phyloP scores from a whole-genome alignment of 2,113 vertebrate genomes.

The Oryctolagus cuniculus region mOryCun1.1 NC_091433.1:101579501-101580000 shows the following conservation, averaged over 20 bases:
- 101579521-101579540: not conserved
- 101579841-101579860: not conserved
- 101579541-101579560: not conserved
- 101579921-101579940: not conserved
- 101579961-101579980: slow-evolving; percentile 39
- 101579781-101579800: slow-evolving; percentile 7
- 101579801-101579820: not conserved
- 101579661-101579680: not conserved
- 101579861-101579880: not conserved
- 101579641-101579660: not conserved
- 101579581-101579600: not conserved
- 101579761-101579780: slow-evolving; percentile 46
- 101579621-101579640: not conserved
- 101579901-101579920: not conserved
- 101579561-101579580: not conserved
- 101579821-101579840: slow-evolving; percentile 46
- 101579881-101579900: not conserved
- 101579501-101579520: not conserved
- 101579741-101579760: slow-evolving; percentile 11
- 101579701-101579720: not conserved
- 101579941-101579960: slow-evolving; percentile 22
- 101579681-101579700: not conserved
- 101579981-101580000: slow-evolving; percentile 45
- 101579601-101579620: not conserved
- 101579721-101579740: not conserved